phyloP scores from a whole-genome alignment of 1,140 invertebrate genomes.

The Caenorhabditis latens region DNA sequence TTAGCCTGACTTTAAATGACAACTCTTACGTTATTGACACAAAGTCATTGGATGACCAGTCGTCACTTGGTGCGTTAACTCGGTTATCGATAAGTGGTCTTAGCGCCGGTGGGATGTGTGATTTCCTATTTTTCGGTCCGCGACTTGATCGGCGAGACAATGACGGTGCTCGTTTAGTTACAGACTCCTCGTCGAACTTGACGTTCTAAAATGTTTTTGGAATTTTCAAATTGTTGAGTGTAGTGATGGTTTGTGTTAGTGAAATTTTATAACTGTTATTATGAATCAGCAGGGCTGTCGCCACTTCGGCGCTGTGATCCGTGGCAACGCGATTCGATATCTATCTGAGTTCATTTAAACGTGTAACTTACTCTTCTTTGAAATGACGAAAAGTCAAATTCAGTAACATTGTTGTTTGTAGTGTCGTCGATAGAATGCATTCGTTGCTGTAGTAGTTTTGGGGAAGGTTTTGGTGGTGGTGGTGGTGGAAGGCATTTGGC shows the following conservation, averaged over 20 bases:
- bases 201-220: slow-evolving; percentile 44
- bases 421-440: slow-evolving; percentile 39
- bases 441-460: slow-evolving; percentile 29
- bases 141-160: slow-evolving; percentile 6
- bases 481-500: slow-evolving; percentile 57
- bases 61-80: slow-evolving; percentile 54
- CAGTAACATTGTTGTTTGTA: slow-evolving; percentile 33
- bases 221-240: no score
- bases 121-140: slow-evolving; percentile 32
- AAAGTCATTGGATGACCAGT: slow-evolving; percentile 42
- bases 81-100: slow-evolving; percentile 56
- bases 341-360: no score
- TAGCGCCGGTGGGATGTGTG: slow-evolving; percentile 39
- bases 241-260: no score
- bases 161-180: slow-evolving; percentile 45
- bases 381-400: slow-evolving; percentile 33
- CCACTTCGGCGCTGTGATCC: no score
- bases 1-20: background rate
- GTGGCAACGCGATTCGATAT: no score
- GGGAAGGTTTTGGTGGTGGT: slow-evolving; percentile 49
- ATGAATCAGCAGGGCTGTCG: no score
- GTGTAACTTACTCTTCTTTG: slow-evolving; percentile 13
- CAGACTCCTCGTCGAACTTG: slow-evolving; percentile 53
- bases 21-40: slow-evolving; percentile 40
- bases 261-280: no score